Percentiles rank a stretch among this genome's conserved stretches.
Evolutionary conservation across 1,140 invertebrate genomes (phyloP).

Genomic region (Linepithema humile): DNA sequence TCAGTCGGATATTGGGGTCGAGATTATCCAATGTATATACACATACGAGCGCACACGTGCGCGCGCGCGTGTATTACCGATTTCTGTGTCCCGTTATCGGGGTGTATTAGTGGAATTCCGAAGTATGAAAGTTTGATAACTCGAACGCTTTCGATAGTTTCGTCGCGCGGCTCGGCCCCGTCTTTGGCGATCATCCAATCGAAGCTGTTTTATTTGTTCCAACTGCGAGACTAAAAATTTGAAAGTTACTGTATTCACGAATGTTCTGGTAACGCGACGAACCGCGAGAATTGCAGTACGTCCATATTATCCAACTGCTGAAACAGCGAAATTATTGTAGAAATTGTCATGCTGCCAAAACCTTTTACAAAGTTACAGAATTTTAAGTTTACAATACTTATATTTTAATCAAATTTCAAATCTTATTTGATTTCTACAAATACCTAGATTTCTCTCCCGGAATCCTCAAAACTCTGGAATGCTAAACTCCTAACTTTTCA

Average conservation of each 20-base stretch:
- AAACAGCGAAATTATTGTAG: neutral
- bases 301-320: conserved; percentile 3
- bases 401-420: conserved; percentile 9
- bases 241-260: neutral
- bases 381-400: neutral
- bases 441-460: neutral
- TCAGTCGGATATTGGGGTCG: conserved; percentile 53
- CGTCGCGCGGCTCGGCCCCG: neutral
- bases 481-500: conserved; percentile 26
- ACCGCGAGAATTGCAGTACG: neutral
- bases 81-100: neutral
- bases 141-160: conserved; percentile 22
- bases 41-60: neutral
- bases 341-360: neutral
- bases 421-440: neutral
- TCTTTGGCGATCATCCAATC: conserved; percentile 39
- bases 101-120: conserved; percentile 31
- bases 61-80: neutral
- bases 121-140: conserved; percentile 47
- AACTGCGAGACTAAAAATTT: conserved; percentile 28
- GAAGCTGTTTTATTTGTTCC: conserved; percentile 12
- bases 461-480: neutral
- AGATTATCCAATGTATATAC: conserved; percentile 27
- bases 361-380: neutral
- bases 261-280: neutral